These are phyloP conservation scores for Epicampocera succincta DNA, from an alignment of 2,888 invertebrate genomes.

Conservation along the genomic window DNA sequence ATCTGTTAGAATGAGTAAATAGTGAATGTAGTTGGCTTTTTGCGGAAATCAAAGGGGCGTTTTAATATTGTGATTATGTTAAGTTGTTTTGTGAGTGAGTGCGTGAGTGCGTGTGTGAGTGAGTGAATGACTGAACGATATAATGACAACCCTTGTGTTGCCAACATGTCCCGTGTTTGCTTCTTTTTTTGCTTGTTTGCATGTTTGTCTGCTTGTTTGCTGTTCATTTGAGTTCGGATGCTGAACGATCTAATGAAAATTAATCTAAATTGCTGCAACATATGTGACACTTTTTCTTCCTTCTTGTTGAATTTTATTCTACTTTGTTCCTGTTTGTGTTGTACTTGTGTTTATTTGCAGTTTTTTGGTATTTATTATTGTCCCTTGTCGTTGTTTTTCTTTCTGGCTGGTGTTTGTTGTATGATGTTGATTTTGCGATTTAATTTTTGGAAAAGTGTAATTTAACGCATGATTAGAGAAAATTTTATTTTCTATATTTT, in stretches of 20 bases:
- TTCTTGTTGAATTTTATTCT: slow-evolving; percentile 38
- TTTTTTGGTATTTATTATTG: slow-evolving; percentile 57
- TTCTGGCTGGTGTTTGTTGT: slow-evolving; percentile 36
- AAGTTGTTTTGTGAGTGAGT: slow-evolving; percentile 47
- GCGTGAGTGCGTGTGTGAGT: slow-evolving; percentile 16
- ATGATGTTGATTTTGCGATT: slow-evolving; percentile 63
- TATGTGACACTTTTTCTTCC: slow-evolving; percentile 73
- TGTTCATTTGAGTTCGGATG: slow-evolving; percentile 26
- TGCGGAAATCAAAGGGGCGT: slow-evolving; percentile 66
- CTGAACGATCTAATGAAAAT: slow-evolving; percentile 69
- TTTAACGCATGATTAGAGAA: slow-evolving; percentile 69
- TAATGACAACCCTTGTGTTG: slow-evolving; percentile 58
- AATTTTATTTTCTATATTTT: slow-evolving; percentile 47
- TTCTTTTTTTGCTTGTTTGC: too few relatives aligned
- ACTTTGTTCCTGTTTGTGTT: slow-evolving; percentile 33
- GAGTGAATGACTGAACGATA: slow-evolving; percentile 25
- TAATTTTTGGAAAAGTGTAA: slow-evolving; percentile 70
- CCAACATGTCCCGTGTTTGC: neutral
- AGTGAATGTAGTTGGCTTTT: slow-evolving; percentile 33
- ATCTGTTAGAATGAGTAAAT: slow-evolving; percentile 41
- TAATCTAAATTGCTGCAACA: slow-evolving; percentile 74
- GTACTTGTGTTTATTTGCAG: slow-evolving; percentile 52
- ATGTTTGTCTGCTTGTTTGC: neutral
- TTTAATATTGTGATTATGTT: slow-evolving; percentile 60
- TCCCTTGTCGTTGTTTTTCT: slow-evolving; percentile 19